Base-by-base conservation (phyloP, 2,797 vertebrate genomes). In the Tragelaphus eurycerus region DNA sequence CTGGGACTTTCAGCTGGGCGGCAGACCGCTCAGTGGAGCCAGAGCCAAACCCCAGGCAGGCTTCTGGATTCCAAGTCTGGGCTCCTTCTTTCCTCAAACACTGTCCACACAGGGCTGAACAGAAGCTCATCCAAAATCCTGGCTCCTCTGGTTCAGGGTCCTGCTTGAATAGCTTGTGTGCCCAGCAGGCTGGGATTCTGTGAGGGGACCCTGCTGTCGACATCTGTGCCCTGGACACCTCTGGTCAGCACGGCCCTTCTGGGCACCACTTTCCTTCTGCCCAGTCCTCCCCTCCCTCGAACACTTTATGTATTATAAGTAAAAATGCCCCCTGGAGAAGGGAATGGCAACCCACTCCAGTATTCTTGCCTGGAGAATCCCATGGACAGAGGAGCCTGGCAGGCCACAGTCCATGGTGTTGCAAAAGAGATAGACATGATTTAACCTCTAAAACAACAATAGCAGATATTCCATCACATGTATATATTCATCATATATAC, bases 221-320 rank as follows among this genome's bases (percentile, higher is more conserved):
- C n/a, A 7, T 21, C 64, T 71, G 54, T 15, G 54, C 17, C 31
- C 43, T n/a, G 46, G 71, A 89, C 17, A 15, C 54, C 14, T 55
- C 16, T 1, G 8, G 19, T 57, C 34, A 54, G 62, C 29, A 12
- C 23, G 11, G 34, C 15, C 31, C 0, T 64, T 31, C 38, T 6
- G n/a, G 50, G 55, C 29, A 55, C 23, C 46, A 4, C 55, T 79
- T 54, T 46, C 21, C 27, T 71, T 71, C 52, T 34, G 54, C 6
- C 48, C 4, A 38, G 9, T 4, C 31, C 34, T 43, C 21, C 21
- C 9, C 34, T 31, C 38, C 8, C 43, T 11, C 3, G 0, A 7
- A 4, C 64, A 13, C 34, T 50, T 86, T 25, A 54, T 8, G 29
- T 64, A 82, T 52, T 57, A 71, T 57, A n/a, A 85, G 14, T 52